Percentiles rank a stretch among this genome's conserved stretches.
These are phyloP conservation scores for Gymnodraco acuticeps DNA, from an alignment of 2,797 vertebrate species.

Conservation along the genomic window DNA sequence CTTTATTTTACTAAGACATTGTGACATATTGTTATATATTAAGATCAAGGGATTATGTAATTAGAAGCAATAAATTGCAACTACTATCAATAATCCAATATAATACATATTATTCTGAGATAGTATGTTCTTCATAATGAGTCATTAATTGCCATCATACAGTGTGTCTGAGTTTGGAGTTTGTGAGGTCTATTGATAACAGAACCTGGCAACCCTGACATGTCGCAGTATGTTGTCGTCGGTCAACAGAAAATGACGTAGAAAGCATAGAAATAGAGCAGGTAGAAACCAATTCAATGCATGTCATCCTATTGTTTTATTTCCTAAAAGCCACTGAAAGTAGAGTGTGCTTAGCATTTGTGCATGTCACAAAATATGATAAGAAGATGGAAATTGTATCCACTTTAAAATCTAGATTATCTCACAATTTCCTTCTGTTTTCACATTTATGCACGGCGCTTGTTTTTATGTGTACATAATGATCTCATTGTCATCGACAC, in stretches of 20 bases:
- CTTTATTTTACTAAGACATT: not conserved
- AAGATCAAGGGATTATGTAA: not conserved
- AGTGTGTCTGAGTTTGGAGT: not conserved
- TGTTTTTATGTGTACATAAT: not conserved
- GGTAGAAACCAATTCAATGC: slow-evolving; percentile 11
- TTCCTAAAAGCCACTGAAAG: not conserved
- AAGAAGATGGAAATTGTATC: not conserved
- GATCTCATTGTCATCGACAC: not conserved
- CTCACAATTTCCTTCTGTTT: not conserved
- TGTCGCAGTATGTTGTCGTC: slow-evolving; percentile 50
- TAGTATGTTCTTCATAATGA: not conserved
- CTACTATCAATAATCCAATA: not conserved
- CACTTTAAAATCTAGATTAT: not conserved
- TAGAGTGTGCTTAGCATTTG: not conserved
- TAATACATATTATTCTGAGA: not conserved
- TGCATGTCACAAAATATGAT: not conserved
- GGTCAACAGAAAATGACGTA: slow-evolving; percentile 26
- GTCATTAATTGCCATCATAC: not conserved
- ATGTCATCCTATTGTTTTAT: not conserved
- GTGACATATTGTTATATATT: not conserved
- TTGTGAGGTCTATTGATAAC: not conserved
- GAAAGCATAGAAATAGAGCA: slow-evolving; percentile 25
- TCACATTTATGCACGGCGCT: not conserved
- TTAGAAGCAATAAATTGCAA: too few species aligned
- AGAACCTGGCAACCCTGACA: slow-evolving; percentile 58